These are phyloP conservation scores for Stegostoma tigrinum DNA, from an alignment of 2,113 vertebrate genomes.

Conservation along the genomic window DNA sequence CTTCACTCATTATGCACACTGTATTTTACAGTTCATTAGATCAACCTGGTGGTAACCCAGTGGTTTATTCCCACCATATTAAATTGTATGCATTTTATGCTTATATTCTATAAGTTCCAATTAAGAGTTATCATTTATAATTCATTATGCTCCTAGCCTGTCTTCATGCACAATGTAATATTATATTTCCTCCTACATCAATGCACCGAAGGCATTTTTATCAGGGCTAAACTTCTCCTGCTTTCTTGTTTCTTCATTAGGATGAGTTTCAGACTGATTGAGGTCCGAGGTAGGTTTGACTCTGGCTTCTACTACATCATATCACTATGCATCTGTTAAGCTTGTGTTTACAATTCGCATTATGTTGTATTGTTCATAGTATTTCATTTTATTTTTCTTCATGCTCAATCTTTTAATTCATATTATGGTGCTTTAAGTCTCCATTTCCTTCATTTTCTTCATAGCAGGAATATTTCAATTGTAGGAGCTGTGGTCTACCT, in stretches of 20 bases:
- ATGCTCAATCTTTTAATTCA: not conserved
- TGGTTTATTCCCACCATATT: not conserved
- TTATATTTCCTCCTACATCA: not conserved
- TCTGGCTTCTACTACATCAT: not conserved
- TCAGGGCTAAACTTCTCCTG: not conserved
- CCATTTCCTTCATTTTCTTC: not conserved
- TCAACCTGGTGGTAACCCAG: not conserved
- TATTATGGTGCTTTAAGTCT: not conserved
- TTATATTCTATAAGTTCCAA: not conserved
- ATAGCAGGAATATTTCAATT: not conserved
- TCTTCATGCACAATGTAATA: not conserved
- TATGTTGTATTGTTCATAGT: not conserved
- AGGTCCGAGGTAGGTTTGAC: not conserved
- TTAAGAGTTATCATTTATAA: not conserved
- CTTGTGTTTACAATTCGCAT: too few relatives aligned
- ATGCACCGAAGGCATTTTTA: not conserved
- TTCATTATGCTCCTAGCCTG: not conserved
- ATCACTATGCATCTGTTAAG: not conserved
- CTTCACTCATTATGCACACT: not conserved
- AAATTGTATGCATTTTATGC: not conserved
- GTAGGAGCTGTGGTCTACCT: too few relatives aligned
- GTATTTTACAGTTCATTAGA: not conserved
- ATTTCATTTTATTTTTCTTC: not conserved
- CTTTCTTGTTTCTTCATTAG: not conserved
- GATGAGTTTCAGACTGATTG: not conserved